Base-by-base conservation (phyloP, 2,113 vertebrate species). In the Globicephala melas region DNA sequence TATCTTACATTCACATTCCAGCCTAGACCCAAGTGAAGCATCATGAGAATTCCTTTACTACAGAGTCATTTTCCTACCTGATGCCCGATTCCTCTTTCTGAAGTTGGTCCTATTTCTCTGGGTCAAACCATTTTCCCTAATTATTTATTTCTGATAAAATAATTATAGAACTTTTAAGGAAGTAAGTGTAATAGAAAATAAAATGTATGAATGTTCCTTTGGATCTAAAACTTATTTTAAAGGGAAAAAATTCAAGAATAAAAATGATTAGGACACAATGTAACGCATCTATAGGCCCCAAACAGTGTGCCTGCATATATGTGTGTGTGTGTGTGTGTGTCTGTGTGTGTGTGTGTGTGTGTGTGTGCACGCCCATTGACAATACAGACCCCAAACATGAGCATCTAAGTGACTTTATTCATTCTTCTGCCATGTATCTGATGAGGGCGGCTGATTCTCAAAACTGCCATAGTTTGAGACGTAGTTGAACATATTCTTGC, bases 271-370 rank as follows among this genome's bases (percentile, higher is more conserved):
- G 15, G n/a, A 36, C 25, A 47, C 47, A 14, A 33, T 14, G 11
- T 31, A 80, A 55, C 12, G 26, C 33, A 73, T 63, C 2, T 6
- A 18, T 2, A 50, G 41, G 13, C 31, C 63, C 31, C 18, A 92
- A 68, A 17, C 0, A 38, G 13, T 50, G 20, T 70, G 23, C 1
- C 3, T 53, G 53, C 0, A 0, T 31, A 8, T 38, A 0, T 38
- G 41, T 6, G 41, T 26, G 15, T 7, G 8, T 5, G 31, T 47
- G 47, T 7, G 10, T 33, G 7, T 1, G 3, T 14, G 10, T 33
- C 4, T 1, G 3, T 14, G 13, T 3, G 6, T 4, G 1, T 50
- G 38, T 20, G 47, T 55, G 5, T 53, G 23, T 55, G 20, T 26
- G 17, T 38, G 20, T 10, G 4, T 10, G 18, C 15, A 3, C 21